These are phyloP conservation scores for Dicyrtoma fusca DNA, from an alignment of 2,888 invertebrate species.

Conservation along the genomic window DNA sequence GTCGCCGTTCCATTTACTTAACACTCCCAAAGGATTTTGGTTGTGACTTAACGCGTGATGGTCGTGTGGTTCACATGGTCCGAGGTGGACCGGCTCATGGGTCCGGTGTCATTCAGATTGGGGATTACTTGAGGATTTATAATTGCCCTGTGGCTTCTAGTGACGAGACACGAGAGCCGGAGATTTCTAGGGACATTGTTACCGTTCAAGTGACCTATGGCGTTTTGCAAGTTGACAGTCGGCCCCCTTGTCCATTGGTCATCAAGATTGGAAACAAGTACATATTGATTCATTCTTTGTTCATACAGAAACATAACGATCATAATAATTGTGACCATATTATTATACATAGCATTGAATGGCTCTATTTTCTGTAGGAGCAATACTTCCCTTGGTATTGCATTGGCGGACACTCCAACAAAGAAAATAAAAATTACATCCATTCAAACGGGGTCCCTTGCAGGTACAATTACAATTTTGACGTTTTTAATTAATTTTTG, in stretches of 20 bases:
- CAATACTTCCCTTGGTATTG: constrained; percentile 53
- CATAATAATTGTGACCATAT: too few species aligned
- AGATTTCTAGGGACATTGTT: constrained; percentile 11
- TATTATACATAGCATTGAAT: too few species aligned
- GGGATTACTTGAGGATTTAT: constrained; percentile 50
- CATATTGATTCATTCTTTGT: not conserved
- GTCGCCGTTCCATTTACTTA: constrained; percentile 45
- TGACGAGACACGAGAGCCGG: not conserved
- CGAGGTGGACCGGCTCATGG: constrained; percentile 51
- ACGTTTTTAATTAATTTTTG: constrained; percentile 39
- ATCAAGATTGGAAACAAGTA: constrained; percentile 56
- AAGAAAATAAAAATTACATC: constrained; percentile 53
- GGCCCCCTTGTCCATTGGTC: constrained; percentile 52
- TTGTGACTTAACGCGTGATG: constrained; percentile 41
- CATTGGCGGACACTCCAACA: constrained; percentile 49
- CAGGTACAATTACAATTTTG: constrained; percentile 50
- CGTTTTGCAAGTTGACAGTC: constrained; percentile 48
- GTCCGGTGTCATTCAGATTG: constrained; percentile 54
- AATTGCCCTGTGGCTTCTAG: not conserved
- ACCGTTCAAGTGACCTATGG: constrained; percentile 53
- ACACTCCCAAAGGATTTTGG: constrained; percentile 40
- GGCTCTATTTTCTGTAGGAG: constrained; percentile 39
- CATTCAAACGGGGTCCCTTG: constrained; percentile 52
- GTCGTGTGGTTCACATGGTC: constrained; percentile 45
- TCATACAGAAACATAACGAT: too few species aligned